Evolutionary conservation across 2,113 vertebrate genomes (phyloP), one percentile per base, ranked within the genome.

Genomic region (Hiodon alosoides): DNA sequence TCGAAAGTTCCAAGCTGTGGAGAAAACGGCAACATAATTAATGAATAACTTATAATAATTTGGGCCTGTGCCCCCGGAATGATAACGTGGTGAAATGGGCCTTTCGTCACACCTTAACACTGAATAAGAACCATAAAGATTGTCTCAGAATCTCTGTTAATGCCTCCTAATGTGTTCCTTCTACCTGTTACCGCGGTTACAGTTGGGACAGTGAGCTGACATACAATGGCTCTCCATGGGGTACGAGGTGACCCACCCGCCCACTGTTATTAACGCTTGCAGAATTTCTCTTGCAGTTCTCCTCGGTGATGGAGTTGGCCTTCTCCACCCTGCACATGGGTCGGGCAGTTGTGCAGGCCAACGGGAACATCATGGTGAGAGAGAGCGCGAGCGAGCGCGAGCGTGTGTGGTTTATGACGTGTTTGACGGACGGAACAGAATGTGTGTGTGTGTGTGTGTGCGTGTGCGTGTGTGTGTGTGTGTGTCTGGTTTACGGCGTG

Each of bases 251-350:
- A 59, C 58, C 9, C 14, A 4, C 58, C 58, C 3, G 9, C 3
- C 9, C 9, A 0, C 14, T 59, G 5, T 59, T 59, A 9, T 59
- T 59, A 8, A 71, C 9, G 54, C 55, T 70, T 1, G 57, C 51
- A 0, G 1, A 4, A 10, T 57, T 31, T 71, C 17, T 46, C 46
- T 7, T 4, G n/a, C 31, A 51, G 9, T 8, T 65, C 3, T 82
- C 87, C 0, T 77, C 86, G 0, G 80, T 82, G 71, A 61, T 92
- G 74, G 83, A 89, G 79, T 81, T 92, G 69, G 64, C 82, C 5
- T 90, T 90, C 58, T 1, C 6, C 48, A 76, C 80, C 1, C 78
- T 91, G n/a, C 85, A 89, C 54, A 73, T 72, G 3, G 86, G 89
- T 4, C 77, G 81, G 58, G 74, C 58, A 5, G 13, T 60, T 3